A percentile compares a stretch with the other conserved stretches of the same genome.
Evolutionary conservation across 2,113 vertebrate species (phyloP).

Genomic region (Petromus typicus): DNA sequence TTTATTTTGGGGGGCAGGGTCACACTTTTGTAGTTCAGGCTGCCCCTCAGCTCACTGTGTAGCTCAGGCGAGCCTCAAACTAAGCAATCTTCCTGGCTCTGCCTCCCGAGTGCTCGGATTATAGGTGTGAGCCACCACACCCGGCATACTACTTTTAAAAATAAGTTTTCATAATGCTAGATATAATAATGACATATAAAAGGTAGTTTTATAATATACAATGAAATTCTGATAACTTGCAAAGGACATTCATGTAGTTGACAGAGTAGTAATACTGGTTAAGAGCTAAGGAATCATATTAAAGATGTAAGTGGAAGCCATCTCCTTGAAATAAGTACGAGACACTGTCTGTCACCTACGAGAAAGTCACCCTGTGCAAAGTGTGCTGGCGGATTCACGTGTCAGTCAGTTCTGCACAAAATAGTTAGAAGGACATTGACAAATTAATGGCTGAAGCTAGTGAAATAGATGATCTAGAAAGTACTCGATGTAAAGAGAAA

Average conservation of each 20-base stretch:
- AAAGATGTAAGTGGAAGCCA: background rate
- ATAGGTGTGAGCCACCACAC: too few species aligned
- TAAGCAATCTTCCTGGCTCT: too few species aligned
- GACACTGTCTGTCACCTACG: background rate
- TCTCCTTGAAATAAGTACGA: background rate
- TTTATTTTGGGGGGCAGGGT: too few species aligned
- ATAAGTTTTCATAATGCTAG: background rate
- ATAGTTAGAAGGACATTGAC: background rate
- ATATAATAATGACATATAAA: slow-evolving; percentile 22
- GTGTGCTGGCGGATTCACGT: background rate
- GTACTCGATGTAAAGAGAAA: background rate
- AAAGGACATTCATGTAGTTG: background rate
- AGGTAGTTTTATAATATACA: background rate
- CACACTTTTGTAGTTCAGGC: too few species aligned
- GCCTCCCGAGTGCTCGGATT: too few species aligned
- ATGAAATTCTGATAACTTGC: slow-evolving; percentile 2
- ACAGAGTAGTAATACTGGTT: background rate
- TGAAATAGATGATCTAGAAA: slow-evolving; percentile 8
- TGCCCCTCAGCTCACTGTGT: too few species aligned
- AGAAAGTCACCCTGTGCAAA: background rate
- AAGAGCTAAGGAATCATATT: background rate
- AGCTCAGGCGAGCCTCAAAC: too few species aligned
- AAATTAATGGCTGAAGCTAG: background rate
- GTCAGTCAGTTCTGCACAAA: background rate
- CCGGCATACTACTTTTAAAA: background rate